Percentiles rank a stretch among this genome's conserved stretches.
Conservation (phyloP, 2,797 vertebrate genomes). For the Limosa lapponica region DNA sequence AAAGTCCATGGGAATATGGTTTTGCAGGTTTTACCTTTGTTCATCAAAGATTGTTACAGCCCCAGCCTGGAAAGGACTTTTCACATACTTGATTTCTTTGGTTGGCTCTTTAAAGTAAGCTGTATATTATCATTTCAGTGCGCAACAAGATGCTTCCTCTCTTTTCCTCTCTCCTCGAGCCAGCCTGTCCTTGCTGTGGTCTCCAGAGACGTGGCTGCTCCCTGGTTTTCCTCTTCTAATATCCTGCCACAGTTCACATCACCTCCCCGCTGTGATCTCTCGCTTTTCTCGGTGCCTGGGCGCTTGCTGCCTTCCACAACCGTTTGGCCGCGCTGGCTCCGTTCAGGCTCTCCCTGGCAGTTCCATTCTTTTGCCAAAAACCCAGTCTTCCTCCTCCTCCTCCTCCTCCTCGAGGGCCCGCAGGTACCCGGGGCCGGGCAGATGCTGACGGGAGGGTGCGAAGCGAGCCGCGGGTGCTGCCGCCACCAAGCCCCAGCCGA, state of each 20-base stretch:
- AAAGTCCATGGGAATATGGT: background rate
- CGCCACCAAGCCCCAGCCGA: background rate
- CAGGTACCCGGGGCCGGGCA: background rate
- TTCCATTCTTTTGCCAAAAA: fast-evolving
- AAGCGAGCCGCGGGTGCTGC: background rate
- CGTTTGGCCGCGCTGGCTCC: background rate
- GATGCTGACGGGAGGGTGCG: background rate
- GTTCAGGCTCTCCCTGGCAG: background rate
- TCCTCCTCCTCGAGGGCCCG: background rate
- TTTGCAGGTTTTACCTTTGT: background rate
- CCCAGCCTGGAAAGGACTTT: background rate
- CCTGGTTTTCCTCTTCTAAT: background rate
- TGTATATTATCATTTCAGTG: background rate
- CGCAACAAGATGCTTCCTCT: background rate
- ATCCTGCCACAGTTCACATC: background rate
- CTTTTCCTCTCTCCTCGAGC: background rate
- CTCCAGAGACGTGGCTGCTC: background rate
- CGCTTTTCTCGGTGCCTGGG: background rate
- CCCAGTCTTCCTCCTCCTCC: background rate
- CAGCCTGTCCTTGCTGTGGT: background rate
- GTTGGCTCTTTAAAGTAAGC: background rate
- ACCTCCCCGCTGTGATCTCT: background rate
- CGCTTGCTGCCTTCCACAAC: background rate
- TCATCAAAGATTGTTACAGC: background rate
- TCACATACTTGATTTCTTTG: background rate